phyloP scores from a whole-genome alignment of 2,113 vertebrate species.

The Saccopteryx bilineata region DNA sequence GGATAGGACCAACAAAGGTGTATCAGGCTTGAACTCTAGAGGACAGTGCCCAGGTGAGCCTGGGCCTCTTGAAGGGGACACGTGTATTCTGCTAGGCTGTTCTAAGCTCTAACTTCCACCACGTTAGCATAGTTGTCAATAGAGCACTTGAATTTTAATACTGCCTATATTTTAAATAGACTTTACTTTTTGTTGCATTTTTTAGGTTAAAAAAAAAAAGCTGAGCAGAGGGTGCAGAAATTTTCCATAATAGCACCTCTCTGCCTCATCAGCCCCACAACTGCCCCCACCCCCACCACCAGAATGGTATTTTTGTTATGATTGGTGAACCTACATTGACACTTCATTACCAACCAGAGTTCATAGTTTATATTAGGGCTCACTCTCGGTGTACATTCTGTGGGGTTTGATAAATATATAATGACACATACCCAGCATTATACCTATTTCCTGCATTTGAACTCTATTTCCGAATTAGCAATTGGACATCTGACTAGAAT shows the following conservation, averaged over 20 bases:
- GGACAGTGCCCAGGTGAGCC: neutral
- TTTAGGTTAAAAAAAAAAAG: conserved; percentile 10
- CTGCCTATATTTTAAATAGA: neutral
- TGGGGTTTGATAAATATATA: neutral
- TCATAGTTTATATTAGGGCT: neutral
- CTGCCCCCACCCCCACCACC: rapidly evolving
- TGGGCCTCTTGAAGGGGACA: neutral
- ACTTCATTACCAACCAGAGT: neutral
- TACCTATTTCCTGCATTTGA: neutral
- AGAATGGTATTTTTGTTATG: neutral
- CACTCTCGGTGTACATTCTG: neutral
- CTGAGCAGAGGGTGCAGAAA: neutral
- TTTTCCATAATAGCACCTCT: too few species aligned
- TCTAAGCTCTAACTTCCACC: neutral
- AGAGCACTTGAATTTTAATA: neutral
- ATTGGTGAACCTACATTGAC: neutral
- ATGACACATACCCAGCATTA: neutral
- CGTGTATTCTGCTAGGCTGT: neutral
- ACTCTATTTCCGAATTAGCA: conserved; percentile 16
- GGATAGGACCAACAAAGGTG: neutral
- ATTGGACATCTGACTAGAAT: neutral
- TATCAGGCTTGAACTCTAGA: neutral
- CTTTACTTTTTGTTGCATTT: neutral
- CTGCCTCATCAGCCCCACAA: neutral
- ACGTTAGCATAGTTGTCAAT: neutral